Conservation (phyloP, 2,888 invertebrate genomes). For the Glyphotaelius pellucidus region DNA sequence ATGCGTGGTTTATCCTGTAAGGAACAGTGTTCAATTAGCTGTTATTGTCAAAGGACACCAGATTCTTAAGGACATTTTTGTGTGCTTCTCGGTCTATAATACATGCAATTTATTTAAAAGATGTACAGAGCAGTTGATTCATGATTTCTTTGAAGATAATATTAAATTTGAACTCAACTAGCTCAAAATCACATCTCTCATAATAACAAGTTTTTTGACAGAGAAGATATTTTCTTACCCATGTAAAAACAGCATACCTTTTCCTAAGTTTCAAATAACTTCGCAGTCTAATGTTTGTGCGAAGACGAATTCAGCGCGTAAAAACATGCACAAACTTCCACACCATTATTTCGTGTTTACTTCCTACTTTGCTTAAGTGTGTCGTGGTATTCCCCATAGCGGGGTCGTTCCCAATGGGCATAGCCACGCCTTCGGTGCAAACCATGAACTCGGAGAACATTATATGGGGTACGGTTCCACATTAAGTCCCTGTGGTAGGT, state of each 20-base stretch:
- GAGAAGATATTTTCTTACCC: neutral
- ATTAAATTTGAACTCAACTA: no score
- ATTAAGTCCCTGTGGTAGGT: neutral
- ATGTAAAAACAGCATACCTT: neutral
- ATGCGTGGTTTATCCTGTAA: no score
- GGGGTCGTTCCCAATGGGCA: neutral
- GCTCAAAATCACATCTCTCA: no score
- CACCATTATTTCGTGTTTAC: neutral
- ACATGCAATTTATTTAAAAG: no score
- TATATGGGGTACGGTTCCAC: neutral
- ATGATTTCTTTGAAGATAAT: no score
- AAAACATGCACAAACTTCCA: neutral
- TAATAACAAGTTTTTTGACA: no score
- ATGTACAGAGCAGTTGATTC: no score
- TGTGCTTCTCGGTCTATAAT: no score
- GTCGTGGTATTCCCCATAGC: neutral
- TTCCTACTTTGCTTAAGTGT: neutral
- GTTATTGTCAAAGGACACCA: no score
- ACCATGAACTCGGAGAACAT: neutral
- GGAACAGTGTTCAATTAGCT: no score
- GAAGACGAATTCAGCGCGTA: neutral
- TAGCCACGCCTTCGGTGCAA: neutral
- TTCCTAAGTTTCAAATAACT: neutral
- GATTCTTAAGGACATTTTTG: no score
- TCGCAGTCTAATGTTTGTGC: neutral